Base-by-base conservation (phyloP, 2,113 vertebrate genomes). In the Leuciscus idus region DNA sequence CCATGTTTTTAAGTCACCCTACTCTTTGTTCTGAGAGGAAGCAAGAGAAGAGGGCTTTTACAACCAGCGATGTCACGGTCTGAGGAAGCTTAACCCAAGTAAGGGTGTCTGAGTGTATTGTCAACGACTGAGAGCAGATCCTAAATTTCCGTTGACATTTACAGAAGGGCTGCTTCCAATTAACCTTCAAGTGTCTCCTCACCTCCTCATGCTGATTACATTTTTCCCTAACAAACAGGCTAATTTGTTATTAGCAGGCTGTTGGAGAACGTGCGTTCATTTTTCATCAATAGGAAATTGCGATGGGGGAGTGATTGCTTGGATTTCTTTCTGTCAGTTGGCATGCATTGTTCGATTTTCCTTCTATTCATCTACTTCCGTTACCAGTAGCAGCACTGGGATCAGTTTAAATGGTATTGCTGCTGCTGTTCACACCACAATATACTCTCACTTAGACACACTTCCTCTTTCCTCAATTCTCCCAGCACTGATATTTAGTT, bases 111-210 rank as follows among this genome's bases (percentile, higher is more conserved):
- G 93, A 93, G 92, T 93, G 90, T 92, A 92, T 92, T 94, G 93
- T 94, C 94, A 94, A 94, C 94, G 93, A 91, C 90, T 88, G 92
- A 90, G 90, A 87, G 90, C 91, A 91, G 92, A 93, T 93, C 92
- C 92, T 92, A 93, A 92, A 94, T 93, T 95, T 92, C 91, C 92
- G 91, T 94, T 95, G 94, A 95, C 95, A 94, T 95, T 95, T 95
- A 94, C 93, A 84, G 68, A 93, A 93, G 93, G 89, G 92, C 93
- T 90, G 92, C 92, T 94, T 95, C 93, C 94, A 95, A 95, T 95
- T 95, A 95, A 95, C 94, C 94, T 95, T 95, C 94, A 94, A 94
- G 93, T 90, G 92, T 93, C 93, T 95, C 91, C 91, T 85, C 88
- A 94, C 93, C 91, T 93, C 93, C 93, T 94, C 93, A 92, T 93